A percentile compares a stretch with the other conserved stretches of the same genome.
Conservation (phyloP, 2,888 invertebrate genomes). For the Lacanobia oleracea region DNA sequence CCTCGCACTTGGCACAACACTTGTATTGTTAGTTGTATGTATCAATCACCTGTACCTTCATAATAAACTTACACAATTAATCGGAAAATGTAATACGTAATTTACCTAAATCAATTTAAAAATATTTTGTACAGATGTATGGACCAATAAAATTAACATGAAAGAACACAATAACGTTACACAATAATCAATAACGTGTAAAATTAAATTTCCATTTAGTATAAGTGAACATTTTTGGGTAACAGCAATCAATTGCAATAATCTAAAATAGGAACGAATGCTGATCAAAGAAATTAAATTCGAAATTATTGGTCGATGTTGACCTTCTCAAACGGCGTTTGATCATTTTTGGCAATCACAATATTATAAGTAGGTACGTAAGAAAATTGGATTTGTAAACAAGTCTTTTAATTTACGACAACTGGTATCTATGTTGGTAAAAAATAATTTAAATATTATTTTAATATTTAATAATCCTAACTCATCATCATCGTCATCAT, state of each 20-base stretch:
- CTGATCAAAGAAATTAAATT: conserved; percentile 57
- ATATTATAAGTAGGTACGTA: not conserved
- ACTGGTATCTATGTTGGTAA: not conserved
- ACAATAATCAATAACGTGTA: not conserved
- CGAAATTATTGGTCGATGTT: conserved; percentile 28
- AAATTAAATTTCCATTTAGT: not conserved
- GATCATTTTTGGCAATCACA: conserved; percentile 30
- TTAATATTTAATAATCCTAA: not conserved
- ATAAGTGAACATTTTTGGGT: not conserved
- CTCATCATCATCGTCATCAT: not conserved
- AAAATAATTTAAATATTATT: not conserved
- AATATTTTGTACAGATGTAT: not conserved
- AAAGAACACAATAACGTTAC: not conserved
- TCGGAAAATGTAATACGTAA: too few species aligned
- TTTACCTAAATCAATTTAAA: too few species aligned
- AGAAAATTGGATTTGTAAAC: not conserved
- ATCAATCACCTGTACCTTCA: not conserved
- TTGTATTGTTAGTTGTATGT: not conserved
- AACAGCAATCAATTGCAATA: conserved; percentile 37
- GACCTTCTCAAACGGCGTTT: conserved; percentile 27
- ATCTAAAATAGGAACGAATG: conserved; percentile 34
- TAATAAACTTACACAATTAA: too few species aligned
- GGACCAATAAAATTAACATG: not conserved
- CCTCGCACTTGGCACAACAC: too few species aligned
- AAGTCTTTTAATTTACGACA: not conserved